phyloP scores from a whole-genome alignment of 2,113 vertebrate species.

The Notothenia coriiceps region DNA sequence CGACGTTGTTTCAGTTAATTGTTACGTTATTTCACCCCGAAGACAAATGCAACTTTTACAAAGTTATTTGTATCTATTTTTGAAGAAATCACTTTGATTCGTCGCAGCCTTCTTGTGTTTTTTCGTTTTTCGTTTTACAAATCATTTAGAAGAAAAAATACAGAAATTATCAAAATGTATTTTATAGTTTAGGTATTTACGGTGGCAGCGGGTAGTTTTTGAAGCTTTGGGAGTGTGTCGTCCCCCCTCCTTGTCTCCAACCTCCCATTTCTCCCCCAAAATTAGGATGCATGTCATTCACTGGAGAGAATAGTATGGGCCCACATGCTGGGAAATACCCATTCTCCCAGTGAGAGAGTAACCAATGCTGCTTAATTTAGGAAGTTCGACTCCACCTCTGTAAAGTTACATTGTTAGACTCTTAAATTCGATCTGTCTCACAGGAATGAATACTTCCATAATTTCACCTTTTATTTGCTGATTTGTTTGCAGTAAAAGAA shows the following conservation, averaged over 20 bases:
- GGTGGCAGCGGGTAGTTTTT: constrained; percentile 26
- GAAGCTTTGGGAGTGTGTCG: constrained; percentile 10
- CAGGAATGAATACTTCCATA: not conserved
- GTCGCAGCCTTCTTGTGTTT: not conserved
- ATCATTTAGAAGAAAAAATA: not conserved
- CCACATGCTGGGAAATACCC: constrained; percentile 83
- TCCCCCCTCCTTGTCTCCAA: constrained; percentile 30
- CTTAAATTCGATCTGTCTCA: constrained; percentile 23
- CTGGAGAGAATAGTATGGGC: constrained; percentile 77
- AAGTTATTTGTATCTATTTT: constrained; percentile 10
- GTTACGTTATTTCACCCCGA: not conserved
- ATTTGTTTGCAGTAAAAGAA: not conserved
- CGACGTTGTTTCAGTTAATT: not conserved
- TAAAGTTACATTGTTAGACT: constrained; percentile 45
- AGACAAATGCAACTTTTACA: constrained; percentile 29
- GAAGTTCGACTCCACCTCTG: constrained; percentile 65
- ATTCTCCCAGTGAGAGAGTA: constrained; percentile 73
- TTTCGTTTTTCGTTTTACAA: not conserved
- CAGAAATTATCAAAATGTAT: constrained; percentile 2
- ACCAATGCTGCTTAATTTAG: constrained; percentile 72
- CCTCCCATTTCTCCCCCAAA: constrained; percentile 73
- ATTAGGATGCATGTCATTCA: constrained; percentile 84
- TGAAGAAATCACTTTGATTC: not conserved
- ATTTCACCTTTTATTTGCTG: not conserved
- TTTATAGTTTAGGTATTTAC: constrained; percentile 33